Percentiles rank a stretch among this genome's conserved stretches.
phyloP scores from a whole-genome alignment of 2,888 invertebrate species.

The Nomada lathburiana region DNA sequence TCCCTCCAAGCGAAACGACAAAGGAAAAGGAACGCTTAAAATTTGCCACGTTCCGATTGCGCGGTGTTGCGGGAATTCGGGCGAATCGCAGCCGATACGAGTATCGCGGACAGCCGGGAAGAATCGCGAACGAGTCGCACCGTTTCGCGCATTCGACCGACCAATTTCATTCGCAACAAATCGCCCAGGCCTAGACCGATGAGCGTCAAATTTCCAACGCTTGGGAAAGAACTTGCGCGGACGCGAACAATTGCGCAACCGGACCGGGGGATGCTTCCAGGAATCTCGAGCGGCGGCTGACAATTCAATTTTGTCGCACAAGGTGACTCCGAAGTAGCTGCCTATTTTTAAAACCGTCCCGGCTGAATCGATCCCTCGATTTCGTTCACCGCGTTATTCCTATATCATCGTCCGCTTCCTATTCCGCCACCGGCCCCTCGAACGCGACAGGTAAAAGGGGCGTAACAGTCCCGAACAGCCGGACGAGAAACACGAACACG shows the following conservation, averaged over 20 bases:
- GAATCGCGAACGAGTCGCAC: no score
- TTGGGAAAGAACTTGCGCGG: not conserved
- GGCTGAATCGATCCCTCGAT: conserved; percentile 18
- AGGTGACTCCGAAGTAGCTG: conserved; percentile 19
- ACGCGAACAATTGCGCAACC: conserved; percentile 15
- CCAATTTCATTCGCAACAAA: not conserved
- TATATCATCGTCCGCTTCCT: not conserved
- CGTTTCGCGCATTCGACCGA: not conserved
- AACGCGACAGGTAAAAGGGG: not conserved
- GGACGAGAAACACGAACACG: not conserved
- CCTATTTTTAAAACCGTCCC: conserved; percentile 25
- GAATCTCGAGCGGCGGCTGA: conserved; percentile 14
- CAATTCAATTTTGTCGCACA: conserved; percentile 22
- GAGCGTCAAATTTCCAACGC: conserved; percentile 1
- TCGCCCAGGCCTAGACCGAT: not conserved
- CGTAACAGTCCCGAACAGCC: not conserved
- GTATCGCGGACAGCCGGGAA: no score
- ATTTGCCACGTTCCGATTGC: not conserved
- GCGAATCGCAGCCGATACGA: no score
- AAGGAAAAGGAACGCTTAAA: no score
- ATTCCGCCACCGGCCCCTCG: not conserved
- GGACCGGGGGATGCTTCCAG: not conserved
- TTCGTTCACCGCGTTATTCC: not conserved
- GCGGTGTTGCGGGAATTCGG: no score
- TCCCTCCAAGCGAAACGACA: not conserved